Percentiles rank a stretch among this genome's conserved stretches.
Evolutionary conservation across 2,113 vertebrate species (phyloP).

Genomic region (Chaetura pelagica): DNA sequence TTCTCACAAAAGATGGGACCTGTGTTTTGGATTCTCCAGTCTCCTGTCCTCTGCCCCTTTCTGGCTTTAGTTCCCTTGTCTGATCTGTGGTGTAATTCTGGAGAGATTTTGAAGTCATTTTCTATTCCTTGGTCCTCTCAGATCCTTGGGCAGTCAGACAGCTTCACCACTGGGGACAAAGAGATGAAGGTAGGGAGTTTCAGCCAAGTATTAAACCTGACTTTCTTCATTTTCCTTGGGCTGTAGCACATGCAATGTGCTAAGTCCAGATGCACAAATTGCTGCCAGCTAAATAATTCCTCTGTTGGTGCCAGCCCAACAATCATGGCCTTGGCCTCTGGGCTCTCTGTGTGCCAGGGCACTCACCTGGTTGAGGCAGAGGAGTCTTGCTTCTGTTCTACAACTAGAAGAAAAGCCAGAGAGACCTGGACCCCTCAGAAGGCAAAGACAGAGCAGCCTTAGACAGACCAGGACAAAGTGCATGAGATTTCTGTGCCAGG

Average conservation of each 20-base stretch:
- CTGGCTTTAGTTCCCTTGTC: not conserved
- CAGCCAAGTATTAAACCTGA: not conserved
- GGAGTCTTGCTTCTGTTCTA: not conserved
- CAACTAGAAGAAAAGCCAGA: not conserved
- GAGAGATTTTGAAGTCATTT: not conserved
- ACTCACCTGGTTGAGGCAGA: not conserved
- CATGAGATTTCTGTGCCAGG: not conserved
- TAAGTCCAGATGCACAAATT: not conserved
- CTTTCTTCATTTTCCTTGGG: not conserved
- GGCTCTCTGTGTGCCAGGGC: not conserved
- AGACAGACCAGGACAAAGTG: not conserved
- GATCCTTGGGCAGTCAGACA: not conserved
- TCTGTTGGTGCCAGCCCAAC: not conserved
- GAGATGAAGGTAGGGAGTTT: not conserved
- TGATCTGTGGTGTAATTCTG: not conserved
- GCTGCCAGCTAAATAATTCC: conserved; percentile 9
- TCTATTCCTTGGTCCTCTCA: not conserved
- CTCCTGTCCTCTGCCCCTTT: not conserved
- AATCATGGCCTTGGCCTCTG: not conserved
- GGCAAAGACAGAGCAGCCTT: not conserved
- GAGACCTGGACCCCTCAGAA: not conserved
- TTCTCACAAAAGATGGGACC: not conserved
- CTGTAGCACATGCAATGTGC: not conserved
- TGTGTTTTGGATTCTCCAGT: not conserved
- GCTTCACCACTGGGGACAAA: not conserved